Evolutionary conservation across 2,888 invertebrate genomes (phyloP).

Genomic region (Pristionchus fissidentatus): DNA sequence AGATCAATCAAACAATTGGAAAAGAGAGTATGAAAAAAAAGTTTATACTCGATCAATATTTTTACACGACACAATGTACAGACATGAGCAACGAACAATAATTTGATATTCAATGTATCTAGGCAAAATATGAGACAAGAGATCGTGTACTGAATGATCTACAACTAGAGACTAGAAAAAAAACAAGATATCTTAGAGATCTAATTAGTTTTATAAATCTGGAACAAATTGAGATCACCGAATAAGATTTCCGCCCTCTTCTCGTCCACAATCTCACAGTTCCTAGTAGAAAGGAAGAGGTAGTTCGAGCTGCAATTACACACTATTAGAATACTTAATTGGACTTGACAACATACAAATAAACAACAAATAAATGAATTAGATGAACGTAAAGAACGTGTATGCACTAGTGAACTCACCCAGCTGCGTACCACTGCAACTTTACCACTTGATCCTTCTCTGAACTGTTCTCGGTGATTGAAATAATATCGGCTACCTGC

Average conservation of each 20-base stretch:
- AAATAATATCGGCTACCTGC: constrained; percentile 53
- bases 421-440: constrained; percentile 40
- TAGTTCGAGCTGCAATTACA: constrained; percentile 50
- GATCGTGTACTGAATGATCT: not conserved
- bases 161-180: too few species aligned
- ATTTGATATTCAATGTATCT: not conserved
- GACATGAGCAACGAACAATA: not conserved
- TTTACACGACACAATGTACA: constrained; percentile 17
- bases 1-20: not conserved
- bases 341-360: not conserved
- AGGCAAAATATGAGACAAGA: not conserved
- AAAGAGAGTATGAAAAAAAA: constrained; percentile 8
- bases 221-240: constrained; percentile 55
- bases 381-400: too few species aligned
- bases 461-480: constrained; percentile 51
- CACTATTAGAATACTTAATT: not conserved
- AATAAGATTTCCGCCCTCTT: constrained; percentile 57
- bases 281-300: constrained; percentile 55
- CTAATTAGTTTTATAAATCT: constrained; percentile 28
- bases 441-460: constrained; percentile 54
- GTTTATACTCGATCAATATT: constrained; percentile 19
- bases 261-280: constrained; percentile 59
- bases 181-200: not conserved
- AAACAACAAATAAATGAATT: not conserved
- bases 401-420: not conserved